Evolutionary conservation across 2,113 vertebrate species (phyloP).

Genomic region (Sporophila hypoxantha): DNA sequence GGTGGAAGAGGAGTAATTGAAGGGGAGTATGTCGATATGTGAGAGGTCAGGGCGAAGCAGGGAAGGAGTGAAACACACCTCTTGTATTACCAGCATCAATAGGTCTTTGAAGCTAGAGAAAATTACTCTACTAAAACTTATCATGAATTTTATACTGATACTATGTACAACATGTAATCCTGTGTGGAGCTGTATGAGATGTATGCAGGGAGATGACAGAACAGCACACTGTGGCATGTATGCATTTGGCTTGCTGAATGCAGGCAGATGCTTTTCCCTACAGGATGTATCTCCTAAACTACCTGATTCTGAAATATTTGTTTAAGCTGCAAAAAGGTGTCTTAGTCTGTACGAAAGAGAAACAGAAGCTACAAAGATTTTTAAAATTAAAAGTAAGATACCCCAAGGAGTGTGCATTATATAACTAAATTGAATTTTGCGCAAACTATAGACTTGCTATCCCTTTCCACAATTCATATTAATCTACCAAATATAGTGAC

Average conservation of each 20-base stretch:
- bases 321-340: background rate
- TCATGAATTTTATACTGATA: background rate
- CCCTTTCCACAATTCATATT: background rate
- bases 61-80: conserved; percentile 10
- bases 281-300: background rate
- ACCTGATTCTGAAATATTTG: conserved; percentile 5
- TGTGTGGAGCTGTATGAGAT: background rate
- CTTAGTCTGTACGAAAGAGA: background rate
- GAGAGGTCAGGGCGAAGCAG: conserved; percentile 27
- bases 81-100: conserved; percentile 5
- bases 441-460: background rate
- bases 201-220: background rate
- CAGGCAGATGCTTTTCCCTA: background rate
- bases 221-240: background rate
- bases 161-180: rapidly evolving
- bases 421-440: conserved; percentile 11
- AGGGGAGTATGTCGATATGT: background rate
- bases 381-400: conserved; percentile 15
- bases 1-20: conserved; percentile 18
- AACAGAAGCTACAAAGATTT: conserved; percentile 15
- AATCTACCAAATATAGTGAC: conserved; percentile 7
- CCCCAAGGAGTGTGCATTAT: background rate
- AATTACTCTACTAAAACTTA: conserved; percentile 20
- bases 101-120: background rate
- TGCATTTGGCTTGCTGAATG: background rate